Base-by-base conservation (phyloP, 37 sponge, comb jelly and placozoan genomes). In the Trichoplax adhaerens region DNA sequence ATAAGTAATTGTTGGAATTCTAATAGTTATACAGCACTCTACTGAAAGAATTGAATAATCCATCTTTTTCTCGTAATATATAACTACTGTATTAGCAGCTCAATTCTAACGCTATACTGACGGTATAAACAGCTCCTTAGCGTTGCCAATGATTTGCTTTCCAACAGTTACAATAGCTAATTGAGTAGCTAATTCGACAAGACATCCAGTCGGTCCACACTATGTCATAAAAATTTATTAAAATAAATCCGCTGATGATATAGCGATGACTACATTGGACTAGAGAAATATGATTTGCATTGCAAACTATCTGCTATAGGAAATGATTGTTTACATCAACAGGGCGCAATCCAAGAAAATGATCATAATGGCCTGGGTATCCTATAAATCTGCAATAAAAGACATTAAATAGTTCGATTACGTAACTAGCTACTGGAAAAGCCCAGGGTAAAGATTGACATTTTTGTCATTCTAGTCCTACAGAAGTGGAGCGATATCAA, bases 131-230 rank as follows among this genome's bases (percentile, higher is more conserved):
- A 97, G 74, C 64, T 97, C 99, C 48, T 80, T 51, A 64, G 62
- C 77, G 79, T 91, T 86, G 79, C 90, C 90, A 62, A 97, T 81
- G 52, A 82, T 79, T 69, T 97, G 99, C 57, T 97, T 97, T 50
- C 94, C 90, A 2, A 97, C 77, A 70, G 91, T 76, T 71, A 97
- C 86, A 63, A 91, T 89, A 53, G 70, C 80, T 62, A 92, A 82
- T 66, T 97, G 99, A 46, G 87, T 88, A 64, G 94, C 89, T 56
- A 97, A 76, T 74, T 97, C 99, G 56, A 97, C 78, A 63, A 97
- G 65, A 71, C 99, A 97, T 48, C 99, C 99, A 56, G 86, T 86
- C 5, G 99, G 80, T 58, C 90, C 71, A 74, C 99, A 97, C 90
- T 88, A 29, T 60, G 12, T 12, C 62, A 60, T 60, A 12, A 10